These are phyloP conservation scores for Papilio elwesi DNA, from an alignment of 2,888 invertebrate species.

Conservation along the genomic window DNA sequence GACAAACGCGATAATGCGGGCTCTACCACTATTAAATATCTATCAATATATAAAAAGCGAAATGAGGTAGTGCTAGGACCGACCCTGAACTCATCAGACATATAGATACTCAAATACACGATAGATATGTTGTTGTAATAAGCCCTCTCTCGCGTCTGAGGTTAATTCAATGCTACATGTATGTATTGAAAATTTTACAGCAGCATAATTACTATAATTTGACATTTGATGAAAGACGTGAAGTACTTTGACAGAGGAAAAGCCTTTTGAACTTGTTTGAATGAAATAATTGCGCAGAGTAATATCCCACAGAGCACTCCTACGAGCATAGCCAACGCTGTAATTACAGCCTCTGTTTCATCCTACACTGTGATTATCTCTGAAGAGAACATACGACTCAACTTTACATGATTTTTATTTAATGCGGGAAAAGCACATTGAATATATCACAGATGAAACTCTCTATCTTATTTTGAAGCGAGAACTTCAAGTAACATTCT, in stretches of 20 bases:
- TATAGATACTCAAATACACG: no score
- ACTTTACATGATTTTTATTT: background rate
- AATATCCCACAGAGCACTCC: background rate
- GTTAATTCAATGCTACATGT: background rate
- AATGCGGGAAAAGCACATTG: background rate
- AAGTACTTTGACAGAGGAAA: background rate
- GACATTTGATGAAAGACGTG: background rate
- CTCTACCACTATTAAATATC: no score
- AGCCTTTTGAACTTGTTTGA: slow-evolving; percentile 7
- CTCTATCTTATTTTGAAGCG: no score
- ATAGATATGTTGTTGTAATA: no score
- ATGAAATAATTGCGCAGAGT: background rate
- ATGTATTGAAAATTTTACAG: background rate
- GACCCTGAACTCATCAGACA: no score
- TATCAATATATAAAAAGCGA: no score
- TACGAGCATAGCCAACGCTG: slow-evolving; percentile 2
- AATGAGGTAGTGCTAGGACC: no score
- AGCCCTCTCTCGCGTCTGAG: no score
- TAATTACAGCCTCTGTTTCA: slow-evolving; percentile 17
- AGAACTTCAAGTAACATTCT: no score
- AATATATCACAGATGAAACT: background rate
- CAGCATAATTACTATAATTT: background rate
- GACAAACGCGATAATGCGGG: no score
- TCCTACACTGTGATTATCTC: slow-evolving; percentile 15
- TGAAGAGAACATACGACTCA: background rate